Percentiles rank a stretch among this genome's conserved stretches.
phyloP scores from a whole-genome alignment of 2,888 invertebrate species.

The Cataglyphis cursor region DNA sequence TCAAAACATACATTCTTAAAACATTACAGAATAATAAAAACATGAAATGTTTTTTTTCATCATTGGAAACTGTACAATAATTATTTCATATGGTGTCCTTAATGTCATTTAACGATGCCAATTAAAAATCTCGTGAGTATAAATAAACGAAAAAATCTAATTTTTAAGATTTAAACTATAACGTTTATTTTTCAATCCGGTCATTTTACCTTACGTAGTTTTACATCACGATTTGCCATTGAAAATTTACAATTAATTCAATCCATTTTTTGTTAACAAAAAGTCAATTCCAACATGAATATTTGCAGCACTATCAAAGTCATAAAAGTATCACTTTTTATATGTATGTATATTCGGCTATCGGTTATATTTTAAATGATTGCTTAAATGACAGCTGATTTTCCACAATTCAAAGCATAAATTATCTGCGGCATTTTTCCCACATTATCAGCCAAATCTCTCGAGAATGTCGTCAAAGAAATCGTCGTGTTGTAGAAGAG shows the following conservation, averaged over 20 bases:
- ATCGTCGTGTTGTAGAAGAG: constrained; percentile 17
- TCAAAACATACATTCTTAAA: too few species aligned
- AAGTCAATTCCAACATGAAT: not conserved
- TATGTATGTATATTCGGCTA: not conserved
- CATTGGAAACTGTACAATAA: not conserved
- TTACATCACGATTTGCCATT: not conserved
- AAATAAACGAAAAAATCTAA: not conserved
- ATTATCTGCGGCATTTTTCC: not conserved
- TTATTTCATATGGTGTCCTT: not conserved
- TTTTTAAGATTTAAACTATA: not conserved
- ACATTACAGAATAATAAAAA: not conserved
- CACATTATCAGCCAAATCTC: constrained; percentile 11
- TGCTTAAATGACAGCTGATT: not conserved
- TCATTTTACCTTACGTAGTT: too few species aligned
- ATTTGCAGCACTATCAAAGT: not conserved
- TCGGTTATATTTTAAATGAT: not conserved
- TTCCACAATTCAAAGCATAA: not conserved
- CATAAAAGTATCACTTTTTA: not conserved
- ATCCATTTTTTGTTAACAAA: not conserved
- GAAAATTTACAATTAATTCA: not conserved
- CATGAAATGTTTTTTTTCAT: not conserved
- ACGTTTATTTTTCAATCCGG: not conserved
- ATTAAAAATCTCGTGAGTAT: not conserved
- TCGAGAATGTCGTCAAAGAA: not conserved
- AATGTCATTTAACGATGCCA: not conserved